Base-by-base conservation (phyloP, 1,140 invertebrate genomes). In the Macrobrachium nipponense region DNA sequence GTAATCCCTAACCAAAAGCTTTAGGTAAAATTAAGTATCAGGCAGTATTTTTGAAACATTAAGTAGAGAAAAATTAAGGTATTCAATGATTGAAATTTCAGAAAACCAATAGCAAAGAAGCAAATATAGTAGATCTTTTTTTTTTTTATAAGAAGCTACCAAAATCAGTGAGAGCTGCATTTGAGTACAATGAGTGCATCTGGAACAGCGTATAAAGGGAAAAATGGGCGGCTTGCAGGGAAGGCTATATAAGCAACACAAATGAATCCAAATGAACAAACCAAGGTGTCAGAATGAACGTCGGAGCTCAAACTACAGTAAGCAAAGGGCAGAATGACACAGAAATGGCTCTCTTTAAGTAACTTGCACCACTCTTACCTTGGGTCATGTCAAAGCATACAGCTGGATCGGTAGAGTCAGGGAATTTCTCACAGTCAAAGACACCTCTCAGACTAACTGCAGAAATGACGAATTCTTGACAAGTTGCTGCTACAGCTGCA, bases 381-480 rank as follows among this genome's bases (percentile, higher is more conserved):
- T 89, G 89, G n/a, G 90, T 90, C n/a, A 91, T 86, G 87, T 92
- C 91, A n/a, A 92, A 88, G 86, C 91, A 92, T 62, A 91, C 89
- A 23, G 86, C 87, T 8, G 90, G 89, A 78, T 91, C 89, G 36
- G 92, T 91, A 17, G 91, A 91, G 75, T 93, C 93, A 4, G 93
- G 93, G 90, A 94, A 95, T 44, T 92, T 91, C 59, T 92, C 92
- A 87, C 93, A 94, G 82, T 93, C 91, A 87, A 95, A 94, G 14
- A 93, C 92, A 36, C 92, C 90, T 0, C 92, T 92, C 59, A 95
- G 89, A 60, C 92, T 91, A 4, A 92, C 81, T 78, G 91, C 90
- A 88, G 93, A 91, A 43, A 92, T 90, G 61, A 95, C 93, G 27
- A 93, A 91, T 62, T 94, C 93, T 36, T 93, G 93, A 88, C 94